Evolutionary conservation across 1,140 invertebrate genomes (phyloP).

Genomic region (Asbolus verrucosus): DNA sequence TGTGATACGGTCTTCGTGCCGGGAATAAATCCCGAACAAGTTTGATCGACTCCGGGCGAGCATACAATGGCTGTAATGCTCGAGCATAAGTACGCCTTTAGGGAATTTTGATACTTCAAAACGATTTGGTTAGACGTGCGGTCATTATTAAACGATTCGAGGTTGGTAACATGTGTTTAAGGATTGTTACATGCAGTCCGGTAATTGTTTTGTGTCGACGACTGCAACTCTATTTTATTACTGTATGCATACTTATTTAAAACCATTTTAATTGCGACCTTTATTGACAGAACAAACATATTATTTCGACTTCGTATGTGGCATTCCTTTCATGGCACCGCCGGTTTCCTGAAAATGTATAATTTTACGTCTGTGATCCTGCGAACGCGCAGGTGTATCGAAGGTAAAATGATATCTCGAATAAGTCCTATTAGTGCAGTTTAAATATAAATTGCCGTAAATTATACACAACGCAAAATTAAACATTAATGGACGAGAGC

Average conservation of each 20-base stretch:
- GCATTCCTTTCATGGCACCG: slow-evolving; percentile 4
- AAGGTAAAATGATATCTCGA: slow-evolving; percentile 35
- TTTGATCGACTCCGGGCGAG: slow-evolving; percentile 44
- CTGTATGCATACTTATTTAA: slow-evolving; percentile 1
- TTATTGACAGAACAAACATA: slow-evolving; percentile 30
- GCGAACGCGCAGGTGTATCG: slow-evolving; percentile 35
- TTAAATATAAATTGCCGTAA: slow-evolving; percentile 39
- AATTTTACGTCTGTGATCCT: slow-evolving; percentile 11
- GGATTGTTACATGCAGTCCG: slow-evolving; percentile 49
- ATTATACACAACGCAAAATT: slow-evolving; percentile 32
- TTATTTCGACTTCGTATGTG: slow-evolving; percentile 5
- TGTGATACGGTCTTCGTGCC: neutral
- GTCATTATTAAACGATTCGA: slow-evolving; percentile 57
- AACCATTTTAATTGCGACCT: slow-evolving; percentile 15
- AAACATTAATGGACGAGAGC: slow-evolving; percentile 34
- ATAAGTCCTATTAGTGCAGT: slow-evolving; percentile 33
- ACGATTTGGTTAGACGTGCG: slow-evolving; percentile 50
- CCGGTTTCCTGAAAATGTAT: slow-evolving; percentile 22
- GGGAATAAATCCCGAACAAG: neutral
- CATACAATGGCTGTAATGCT: slow-evolving; percentile 38
- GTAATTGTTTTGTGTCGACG: slow-evolving; percentile 54
- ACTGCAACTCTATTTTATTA: slow-evolving; percentile 32
- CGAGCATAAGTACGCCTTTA: slow-evolving; percentile 46
- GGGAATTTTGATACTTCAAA: slow-evolving; percentile 53
- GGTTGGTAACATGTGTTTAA: slow-evolving; percentile 57